Evolutionary conservation across 2,797 vertebrate genomes (phyloP).

Genomic region (Poeciliopsis presidionis): DNA sequence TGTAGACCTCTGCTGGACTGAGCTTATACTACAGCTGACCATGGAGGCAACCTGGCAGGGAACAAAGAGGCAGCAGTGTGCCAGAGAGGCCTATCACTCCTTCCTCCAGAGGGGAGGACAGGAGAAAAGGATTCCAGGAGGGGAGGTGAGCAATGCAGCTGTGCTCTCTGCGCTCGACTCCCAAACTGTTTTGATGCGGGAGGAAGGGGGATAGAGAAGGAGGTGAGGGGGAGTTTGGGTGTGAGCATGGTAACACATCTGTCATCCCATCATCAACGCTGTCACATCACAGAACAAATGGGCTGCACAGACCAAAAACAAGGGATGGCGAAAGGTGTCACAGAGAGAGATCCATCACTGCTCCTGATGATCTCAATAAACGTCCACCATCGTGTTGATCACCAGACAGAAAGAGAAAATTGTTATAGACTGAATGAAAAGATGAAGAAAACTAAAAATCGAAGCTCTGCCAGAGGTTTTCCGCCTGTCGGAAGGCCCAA

Average conservation of each 20-base stretch:
- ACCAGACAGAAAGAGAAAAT: conserved; percentile 16
- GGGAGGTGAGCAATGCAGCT: conserved; percentile 16
- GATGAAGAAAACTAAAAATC: conserved; percentile 22
- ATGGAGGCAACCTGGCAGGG: conserved; percentile 64
- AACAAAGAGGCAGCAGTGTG: conserved; percentile 75
- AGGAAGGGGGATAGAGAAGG: conserved; percentile 10
- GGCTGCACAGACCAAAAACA: conserved; percentile 58
- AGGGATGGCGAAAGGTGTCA: conserved; percentile 50
- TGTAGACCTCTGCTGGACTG: conserved; percentile 74
- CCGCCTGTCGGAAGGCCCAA: conserved; percentile 26
- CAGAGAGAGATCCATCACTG: conserved; percentile 41
- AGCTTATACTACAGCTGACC: conserved; percentile 69
- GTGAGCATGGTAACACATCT: conserved; percentile 65
- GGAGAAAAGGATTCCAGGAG: conserved; percentile 29
- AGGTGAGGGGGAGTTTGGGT: conserved; percentile 16
- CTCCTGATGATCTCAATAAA: conserved; percentile 34
- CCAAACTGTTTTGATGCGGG: conserved; percentile 33
- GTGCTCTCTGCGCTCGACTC: conserved; percentile 57
- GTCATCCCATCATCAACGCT: conserved; percentile 70
- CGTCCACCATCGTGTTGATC: conserved; percentile 7
- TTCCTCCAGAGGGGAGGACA: conserved; percentile 31
- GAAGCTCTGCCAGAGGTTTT: background rate
- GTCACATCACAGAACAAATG: conserved; percentile 66
- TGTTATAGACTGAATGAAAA: conserved; percentile 15
- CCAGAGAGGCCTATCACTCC: conserved; percentile 65